Conservation (phyloP, 2,113 vertebrate genomes). For the Tachycineta bicolor region DNA sequence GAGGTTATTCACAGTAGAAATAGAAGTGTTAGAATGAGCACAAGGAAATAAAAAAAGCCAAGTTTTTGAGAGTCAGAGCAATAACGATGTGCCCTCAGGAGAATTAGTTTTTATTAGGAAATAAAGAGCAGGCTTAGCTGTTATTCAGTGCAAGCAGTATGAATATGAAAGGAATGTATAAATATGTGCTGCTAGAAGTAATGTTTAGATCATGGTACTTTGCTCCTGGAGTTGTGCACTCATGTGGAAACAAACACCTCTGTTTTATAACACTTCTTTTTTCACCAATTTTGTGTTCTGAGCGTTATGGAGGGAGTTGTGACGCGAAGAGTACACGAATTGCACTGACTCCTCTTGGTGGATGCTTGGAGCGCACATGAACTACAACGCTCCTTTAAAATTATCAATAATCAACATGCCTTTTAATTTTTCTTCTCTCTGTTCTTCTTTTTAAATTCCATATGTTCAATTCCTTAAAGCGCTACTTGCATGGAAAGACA, state of each 20-base stretch:
- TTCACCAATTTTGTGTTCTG: accelerated
- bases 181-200: not conserved
- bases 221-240: not conserved
- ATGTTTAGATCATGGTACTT: not conserved
- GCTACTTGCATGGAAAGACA: not conserved
- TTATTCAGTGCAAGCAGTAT: not conserved
- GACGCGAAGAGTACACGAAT: not conserved
- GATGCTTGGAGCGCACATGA: not conserved
- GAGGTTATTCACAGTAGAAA: not conserved
- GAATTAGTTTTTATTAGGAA: not conserved
- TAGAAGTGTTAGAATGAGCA: not conserved
- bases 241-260: not conserved
- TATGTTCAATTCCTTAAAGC: not conserved
- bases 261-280: not conserved
- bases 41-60: not conserved
- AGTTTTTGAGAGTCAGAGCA: not conserved
- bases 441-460: not conserved
- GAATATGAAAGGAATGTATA: not conserved
- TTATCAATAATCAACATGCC: not conserved
- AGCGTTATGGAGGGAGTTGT: not conserved
- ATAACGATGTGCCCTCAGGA: not conserved
- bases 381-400: not conserved
- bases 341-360: not conserved
- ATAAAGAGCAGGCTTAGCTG: not conserved
- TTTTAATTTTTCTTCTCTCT: not conserved